A percentile compares a stretch with the other conserved stretches of the same genome.
These are phyloP conservation scores for Lepidostoma basale DNA, from an alignment of 1,140 invertebrate species.

Conservation along the genomic window DNA sequence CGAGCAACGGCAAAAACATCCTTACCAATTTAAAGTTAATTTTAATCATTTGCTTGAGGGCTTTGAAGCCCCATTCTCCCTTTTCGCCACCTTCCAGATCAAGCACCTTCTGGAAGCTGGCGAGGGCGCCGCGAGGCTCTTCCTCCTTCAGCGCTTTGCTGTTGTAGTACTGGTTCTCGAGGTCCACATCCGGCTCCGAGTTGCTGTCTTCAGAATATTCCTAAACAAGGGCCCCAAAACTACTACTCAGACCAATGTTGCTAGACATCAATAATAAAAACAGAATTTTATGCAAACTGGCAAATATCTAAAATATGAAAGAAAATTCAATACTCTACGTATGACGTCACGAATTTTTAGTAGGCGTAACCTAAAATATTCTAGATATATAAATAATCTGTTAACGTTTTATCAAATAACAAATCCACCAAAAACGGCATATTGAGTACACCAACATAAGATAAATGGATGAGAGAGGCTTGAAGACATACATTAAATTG, in stretches of 20 bases:
- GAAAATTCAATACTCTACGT: too few relatives aligned
- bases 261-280: too few relatives aligned
- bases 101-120: slow-evolving; percentile 96
- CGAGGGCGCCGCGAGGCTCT: slow-evolving; percentile 88
- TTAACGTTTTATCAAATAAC: too few relatives aligned
- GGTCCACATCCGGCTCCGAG: slow-evolving; percentile 97
- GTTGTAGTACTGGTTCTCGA: slow-evolving; percentile 99
- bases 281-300: neutral
- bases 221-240: slow-evolving; percentile 61
- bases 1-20: too few relatives aligned
- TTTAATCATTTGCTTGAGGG: slow-evolving; percentile 99
- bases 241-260: too few relatives aligned
- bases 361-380: too few relatives aligned
- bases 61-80: slow-evolving; percentile 99
- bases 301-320: neutral
- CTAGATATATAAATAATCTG: too few relatives aligned
- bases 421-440: too few relatives aligned
- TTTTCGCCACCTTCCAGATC: slow-evolving; percentile 97
- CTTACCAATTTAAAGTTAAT: slow-evolving; percentile 97
- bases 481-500: too few relatives aligned
- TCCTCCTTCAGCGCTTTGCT: slow-evolving; percentile 99
- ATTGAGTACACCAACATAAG: too few relatives aligned
- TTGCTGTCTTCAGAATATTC: slow-evolving; percentile 96
- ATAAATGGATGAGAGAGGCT: too few relatives aligned
- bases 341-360: too few relatives aligned